Evolutionary conservation across 2,113 vertebrate species (phyloP), one percentile per base, ranked within the genome.

Genomic region (Aegypius monachus): DNA sequence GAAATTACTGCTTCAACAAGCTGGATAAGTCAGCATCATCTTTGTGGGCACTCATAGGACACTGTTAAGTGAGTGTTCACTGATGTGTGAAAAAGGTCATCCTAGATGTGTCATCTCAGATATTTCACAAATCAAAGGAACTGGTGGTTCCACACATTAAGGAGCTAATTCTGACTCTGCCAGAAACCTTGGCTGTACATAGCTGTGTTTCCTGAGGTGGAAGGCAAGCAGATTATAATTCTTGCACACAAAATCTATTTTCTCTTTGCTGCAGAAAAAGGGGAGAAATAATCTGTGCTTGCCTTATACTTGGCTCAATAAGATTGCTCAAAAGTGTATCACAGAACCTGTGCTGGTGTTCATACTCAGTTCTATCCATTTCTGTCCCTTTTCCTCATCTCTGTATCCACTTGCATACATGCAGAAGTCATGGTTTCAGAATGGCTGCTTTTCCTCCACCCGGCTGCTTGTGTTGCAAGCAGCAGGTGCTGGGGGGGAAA

Each of bases 121-220:
- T 93, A 81, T 72, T 95, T 91, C 4, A 13, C 43, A 92, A 91
- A 74, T 71, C 77, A 75, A 91, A 89, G 53, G 32, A 95, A 67
- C 31, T 79, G 31, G 25, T 72, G 19, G 85, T 95, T 94, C 73
- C 58, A 68, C 59, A 81, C 13, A 75, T 32, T 42, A 89, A 91
- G 84, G 31, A 81, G 26, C 16, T 89, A 84, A 81, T 86, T 88
- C 48, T 89, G 80, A 71, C 52, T 82, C 53, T 52, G 6, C 4
- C 42, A 84, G 59, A 90, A 86, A 84, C 16, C 18, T 62, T 67
- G 31, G 13, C 17, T 75, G 15, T 73, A 45, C 38, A 10, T 78
- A 91, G 13, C 34, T 58, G 7, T 65, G 10, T 62, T 85, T 81
- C 20, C 53, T 72, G 56, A 85, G n/a, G 18, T 78, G 70, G 38